Evolutionary conservation across 1,140 invertebrate genomes (phyloP), one percentile per base, ranked within the genome.

Genomic region (Phthorimaea operculella): DNA sequence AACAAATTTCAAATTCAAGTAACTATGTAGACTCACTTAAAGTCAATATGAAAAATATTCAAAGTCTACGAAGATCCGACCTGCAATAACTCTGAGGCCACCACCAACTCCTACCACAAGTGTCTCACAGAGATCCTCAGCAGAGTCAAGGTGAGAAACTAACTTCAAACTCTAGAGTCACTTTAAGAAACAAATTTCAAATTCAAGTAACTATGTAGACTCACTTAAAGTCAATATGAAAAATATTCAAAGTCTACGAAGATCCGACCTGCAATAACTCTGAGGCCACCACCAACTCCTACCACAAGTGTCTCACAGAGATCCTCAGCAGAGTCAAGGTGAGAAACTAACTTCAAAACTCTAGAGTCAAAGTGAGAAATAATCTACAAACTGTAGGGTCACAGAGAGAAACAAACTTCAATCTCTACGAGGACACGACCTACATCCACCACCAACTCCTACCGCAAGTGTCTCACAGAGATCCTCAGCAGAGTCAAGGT

Each of bases 11-110:
- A 28, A 28, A 28, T 6, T 28, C 21, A 4, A n/a, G n/a, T n/a
- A n/a, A n/a, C n/a, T n/a, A n/a, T n/a, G n/a, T n/a, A n/a, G n/a
- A n/a, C n/a, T n/a, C n/a, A n/a, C n/a, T n/a, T n/a, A n/a, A n/a
- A n/a, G n/a, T n/a, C n/a, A n/a, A n/a, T n/a, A n/a, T n/a, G n/a
- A n/a, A n/a, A n/a, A n/a, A n/a, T n/a, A n/a, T n/a, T n/a, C n/a
- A n/a, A n/a, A n/a, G 94, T 94, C 45, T 99, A 99, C 84, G 89
- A 96, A 42, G 97, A 99, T 87, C 98, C 98, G 1, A 96, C 96
- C 4, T 97, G 98, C 85, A 93, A 94, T 10, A 91, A 83, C 17
- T 98, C 91, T 77, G 95, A 98, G 62, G 96, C 95, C 10, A 99
- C 97, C 11, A 94, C 94, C 16, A 90, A 93, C 34, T 97, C 95